phyloP scores from a whole-genome alignment of 2,797 vertebrate species.

The Nannoperca australis region DNA sequence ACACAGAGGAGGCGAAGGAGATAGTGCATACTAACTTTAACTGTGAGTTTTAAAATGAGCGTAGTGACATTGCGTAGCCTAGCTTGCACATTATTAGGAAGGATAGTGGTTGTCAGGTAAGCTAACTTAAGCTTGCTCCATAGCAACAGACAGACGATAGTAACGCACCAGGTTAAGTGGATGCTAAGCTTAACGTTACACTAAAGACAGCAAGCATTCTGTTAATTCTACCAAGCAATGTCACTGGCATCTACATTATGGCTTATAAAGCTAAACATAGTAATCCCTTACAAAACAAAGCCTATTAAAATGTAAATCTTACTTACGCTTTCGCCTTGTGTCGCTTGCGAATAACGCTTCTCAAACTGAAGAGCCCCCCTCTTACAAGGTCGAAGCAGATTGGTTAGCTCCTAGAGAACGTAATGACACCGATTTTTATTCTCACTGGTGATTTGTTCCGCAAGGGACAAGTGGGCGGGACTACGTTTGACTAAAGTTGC shows the following conservation, averaged over 20 bases:
- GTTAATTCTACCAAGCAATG: not conserved
- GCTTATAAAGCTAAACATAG: rapidly evolving
- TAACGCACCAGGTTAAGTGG: not conserved
- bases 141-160: conserved; percentile 51
- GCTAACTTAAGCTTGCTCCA: conserved; percentile 40
- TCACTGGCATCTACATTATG: rapidly evolving
- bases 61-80: not conserved
- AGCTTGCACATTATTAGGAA: not conserved
- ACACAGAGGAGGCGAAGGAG: not conserved
- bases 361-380: conserved; percentile 33
- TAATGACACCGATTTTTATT: rapidly evolving
- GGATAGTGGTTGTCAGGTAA: conserved; percentile 28
- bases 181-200: conserved; percentile 14
- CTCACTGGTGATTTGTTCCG: conserved; percentile 52
- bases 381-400: conserved; percentile 39
- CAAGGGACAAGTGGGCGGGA: not conserved
- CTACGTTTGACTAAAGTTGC: conserved; percentile 25
- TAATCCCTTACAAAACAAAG: rapidly evolving
- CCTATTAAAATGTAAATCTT: conserved; percentile 10
- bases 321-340: conserved; percentile 38
- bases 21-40: not conserved
- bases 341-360: conserved; percentile 32
- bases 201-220: not conserved
- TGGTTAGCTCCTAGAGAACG: conserved; percentile 33
- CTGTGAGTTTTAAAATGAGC: rapidly evolving